These are phyloP conservation scores for Eupithecia exiguata DNA, from an alignment of 2,888 invertebrate species.

Conservation along the genomic window DNA sequence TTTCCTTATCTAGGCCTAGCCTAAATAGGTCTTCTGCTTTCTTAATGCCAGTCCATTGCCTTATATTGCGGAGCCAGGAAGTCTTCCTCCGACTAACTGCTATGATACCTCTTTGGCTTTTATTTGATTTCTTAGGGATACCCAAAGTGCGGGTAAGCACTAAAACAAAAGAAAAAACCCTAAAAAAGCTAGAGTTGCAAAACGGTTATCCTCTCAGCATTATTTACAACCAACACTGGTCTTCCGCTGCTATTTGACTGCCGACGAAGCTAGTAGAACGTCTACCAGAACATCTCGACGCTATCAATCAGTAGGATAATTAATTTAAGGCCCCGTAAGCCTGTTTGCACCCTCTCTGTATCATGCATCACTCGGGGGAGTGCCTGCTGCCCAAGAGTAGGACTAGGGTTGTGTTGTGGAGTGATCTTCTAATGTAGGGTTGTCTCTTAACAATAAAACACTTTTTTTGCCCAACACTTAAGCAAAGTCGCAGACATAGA, in stretches of 20 bases:
- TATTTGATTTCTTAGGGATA: too few relatives aligned
- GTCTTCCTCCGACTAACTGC: too few relatives aligned
- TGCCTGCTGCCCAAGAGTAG: background rate
- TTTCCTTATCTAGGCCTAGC: too few relatives aligned
- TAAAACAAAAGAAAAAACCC: too few relatives aligned
- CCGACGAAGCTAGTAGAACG: background rate
- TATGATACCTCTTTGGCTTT: too few relatives aligned
- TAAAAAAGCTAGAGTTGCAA: too few relatives aligned
- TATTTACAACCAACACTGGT: too few relatives aligned
- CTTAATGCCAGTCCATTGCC: too few relatives aligned
- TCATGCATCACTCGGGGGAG: slow-evolving; percentile 11
- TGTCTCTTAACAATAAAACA: background rate
- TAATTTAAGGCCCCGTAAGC: slow-evolving; percentile 55
- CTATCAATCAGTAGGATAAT: slow-evolving; percentile 65
- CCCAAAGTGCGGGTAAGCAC: too few relatives aligned
- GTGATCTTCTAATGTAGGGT: background rate
- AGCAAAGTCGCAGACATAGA: background rate
- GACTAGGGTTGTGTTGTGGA: background rate
- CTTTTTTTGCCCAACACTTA: background rate
- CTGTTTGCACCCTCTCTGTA: slow-evolving; percentile 31
- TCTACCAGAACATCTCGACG: slow-evolving; percentile 14
- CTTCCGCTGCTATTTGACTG: background rate
- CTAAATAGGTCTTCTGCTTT: too few relatives aligned
- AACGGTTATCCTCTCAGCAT: too few relatives aligned
- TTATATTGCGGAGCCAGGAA: too few relatives aligned